phyloP scores from a whole-genome alignment of 1,140 invertebrate genomes.

The Homarus americanus region DNA sequence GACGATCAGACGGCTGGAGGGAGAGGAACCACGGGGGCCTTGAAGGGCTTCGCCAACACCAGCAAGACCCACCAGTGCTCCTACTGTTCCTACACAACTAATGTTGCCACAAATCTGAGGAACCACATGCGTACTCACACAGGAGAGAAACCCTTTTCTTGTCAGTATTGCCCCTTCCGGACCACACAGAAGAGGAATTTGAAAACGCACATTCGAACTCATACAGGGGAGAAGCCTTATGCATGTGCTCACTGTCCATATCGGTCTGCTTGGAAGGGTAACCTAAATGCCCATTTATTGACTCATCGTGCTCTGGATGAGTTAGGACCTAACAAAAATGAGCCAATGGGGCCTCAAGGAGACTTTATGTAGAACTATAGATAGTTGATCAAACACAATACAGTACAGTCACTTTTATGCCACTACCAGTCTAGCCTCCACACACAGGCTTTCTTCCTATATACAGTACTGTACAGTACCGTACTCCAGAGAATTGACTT shows the following conservation, averaged over 20 bases:
- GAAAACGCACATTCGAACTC: slow-evolving; percentile 58
- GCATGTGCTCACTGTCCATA: slow-evolving; percentile 49
- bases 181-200: slow-evolving; percentile 62
- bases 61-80: slow-evolving; percentile 64
- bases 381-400: too few relatives aligned
- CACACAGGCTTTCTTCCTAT: too few relatives aligned
- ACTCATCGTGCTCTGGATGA: slow-evolving; percentile 28
- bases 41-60: slow-evolving; percentile 43
- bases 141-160: slow-evolving; percentile 59
- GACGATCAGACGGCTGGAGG: slow-evolving; percentile 43
- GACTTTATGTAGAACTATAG: not conserved
- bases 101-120: slow-evolving; percentile 61
- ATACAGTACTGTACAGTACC: too few relatives aligned
- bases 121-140: slow-evolving; percentile 67
- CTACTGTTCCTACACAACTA: slow-evolving; percentile 67
- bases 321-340: not conserved
- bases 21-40: slow-evolving; percentile 26
- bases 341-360: slow-evolving; percentile 10
- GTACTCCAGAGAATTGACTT: too few relatives aligned
- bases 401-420: too few relatives aligned
- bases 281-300: slow-evolving; percentile 54
- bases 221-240: slow-evolving; percentile 60
- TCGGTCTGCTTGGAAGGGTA: slow-evolving; percentile 52
- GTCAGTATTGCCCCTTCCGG: slow-evolving; percentile 52
- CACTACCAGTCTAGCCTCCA: too few relatives aligned